These are phyloP conservation scores for Ispidina lecontei DNA, from an alignment of 2,797 vertebrate species.

Conservation along the genomic window DNA sequence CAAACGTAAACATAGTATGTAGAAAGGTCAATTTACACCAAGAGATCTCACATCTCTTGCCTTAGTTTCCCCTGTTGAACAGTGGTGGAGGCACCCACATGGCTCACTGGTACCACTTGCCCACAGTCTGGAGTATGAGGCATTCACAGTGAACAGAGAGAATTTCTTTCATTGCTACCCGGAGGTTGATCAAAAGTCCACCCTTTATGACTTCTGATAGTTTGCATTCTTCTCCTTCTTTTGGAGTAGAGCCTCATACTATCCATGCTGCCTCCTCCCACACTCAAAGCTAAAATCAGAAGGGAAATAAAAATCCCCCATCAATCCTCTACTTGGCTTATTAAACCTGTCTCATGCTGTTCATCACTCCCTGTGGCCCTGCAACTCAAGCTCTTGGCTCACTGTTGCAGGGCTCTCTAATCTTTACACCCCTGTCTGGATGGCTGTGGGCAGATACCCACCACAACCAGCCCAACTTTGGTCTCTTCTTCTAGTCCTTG, in stretches of 20 bases:
- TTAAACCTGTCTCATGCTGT: not conserved
- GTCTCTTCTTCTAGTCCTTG: not conserved
- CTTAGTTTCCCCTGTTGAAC: not conserved
- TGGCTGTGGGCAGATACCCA: not conserved
- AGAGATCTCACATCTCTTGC: not conserved
- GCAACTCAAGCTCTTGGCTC: not conserved
- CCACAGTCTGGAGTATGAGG: not conserved
- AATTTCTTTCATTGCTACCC: not conserved
- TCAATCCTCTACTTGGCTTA: not conserved
- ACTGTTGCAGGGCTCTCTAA: not conserved
- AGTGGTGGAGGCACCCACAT: not conserved
- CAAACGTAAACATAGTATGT: not conserved
- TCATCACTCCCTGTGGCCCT: not conserved
- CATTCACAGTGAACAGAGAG: not conserved
- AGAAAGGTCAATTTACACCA: not conserved
- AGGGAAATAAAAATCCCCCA: constrained; percentile 27
- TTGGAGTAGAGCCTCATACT: not conserved
- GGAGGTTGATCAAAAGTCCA: not conserved
- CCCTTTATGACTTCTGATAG: not conserved
- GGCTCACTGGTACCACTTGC: not conserved
- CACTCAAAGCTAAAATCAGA: not conserved
- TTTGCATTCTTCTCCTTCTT: not conserved
- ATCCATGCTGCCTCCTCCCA: not conserved
- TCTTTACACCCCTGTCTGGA: not conserved
- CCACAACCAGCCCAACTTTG: not conserved